Evolutionary conservation across 2,888 invertebrate genomes (phyloP).

Genomic region (Nebria salina): DNA sequence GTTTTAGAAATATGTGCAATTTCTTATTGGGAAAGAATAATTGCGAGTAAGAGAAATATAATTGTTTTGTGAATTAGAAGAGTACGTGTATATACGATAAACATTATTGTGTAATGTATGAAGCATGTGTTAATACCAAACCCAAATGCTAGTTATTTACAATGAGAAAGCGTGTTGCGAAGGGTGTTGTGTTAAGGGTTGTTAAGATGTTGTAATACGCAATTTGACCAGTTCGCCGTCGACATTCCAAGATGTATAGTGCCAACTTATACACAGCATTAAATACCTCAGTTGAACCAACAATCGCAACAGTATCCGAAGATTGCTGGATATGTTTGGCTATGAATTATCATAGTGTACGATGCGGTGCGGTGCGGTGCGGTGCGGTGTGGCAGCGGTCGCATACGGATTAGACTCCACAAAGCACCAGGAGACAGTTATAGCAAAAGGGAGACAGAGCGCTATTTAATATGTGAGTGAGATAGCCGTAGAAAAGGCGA

Average conservation of each 20-base stretch:
- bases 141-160: neutral
- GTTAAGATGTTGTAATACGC: constrained; percentile 2
- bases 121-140: no score
- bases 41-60: no score
- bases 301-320: constrained; percentile 45
- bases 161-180: neutral
- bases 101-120: no score
- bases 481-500: constrained; percentile 9
- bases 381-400: neutral
- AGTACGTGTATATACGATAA: no score
- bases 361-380: neutral
- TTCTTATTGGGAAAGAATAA: no score
- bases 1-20: no score
- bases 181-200: neutral
- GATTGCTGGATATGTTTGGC: constrained; percentile 24
- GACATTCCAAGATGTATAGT: constrained; percentile 5
- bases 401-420: constrained; percentile 15
- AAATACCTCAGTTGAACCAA: constrained; percentile 19
- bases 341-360: constrained; percentile 34
- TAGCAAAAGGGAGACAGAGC: neutral
- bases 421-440: constrained; percentile 5
- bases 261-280: neutral
- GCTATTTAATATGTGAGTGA: neutral
- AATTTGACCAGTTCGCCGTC: neutral
- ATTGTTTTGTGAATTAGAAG: no score